Percentiles rank a stretch among this genome's conserved stretches.
Evolutionary conservation across 2,113 vertebrate species (phyloP).

Genomic region (Phoxinus phoxinus): DNA sequence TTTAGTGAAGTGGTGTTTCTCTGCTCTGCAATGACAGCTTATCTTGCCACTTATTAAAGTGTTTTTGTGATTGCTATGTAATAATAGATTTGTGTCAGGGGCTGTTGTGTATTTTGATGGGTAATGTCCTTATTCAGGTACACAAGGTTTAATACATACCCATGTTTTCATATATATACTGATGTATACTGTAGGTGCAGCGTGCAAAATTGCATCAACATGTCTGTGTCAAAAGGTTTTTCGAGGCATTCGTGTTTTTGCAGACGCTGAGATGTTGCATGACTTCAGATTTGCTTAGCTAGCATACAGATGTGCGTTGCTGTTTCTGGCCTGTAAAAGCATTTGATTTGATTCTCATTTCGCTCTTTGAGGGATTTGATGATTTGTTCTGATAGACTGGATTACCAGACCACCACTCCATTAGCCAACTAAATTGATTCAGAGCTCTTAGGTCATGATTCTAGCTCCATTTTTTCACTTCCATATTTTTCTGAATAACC

Average conservation of each 20-base stretch:
- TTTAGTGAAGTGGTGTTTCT: background rate
- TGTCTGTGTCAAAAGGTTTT: slow-evolving; percentile 34
- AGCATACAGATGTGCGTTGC: background rate
- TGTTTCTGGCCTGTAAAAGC: background rate
- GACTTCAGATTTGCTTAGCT: background rate
- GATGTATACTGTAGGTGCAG: slow-evolving; percentile 10
- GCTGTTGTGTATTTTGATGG: slow-evolving; percentile 25
- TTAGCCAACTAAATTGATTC: slow-evolving; percentile 40
- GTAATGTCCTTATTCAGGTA: slow-evolving; percentile 26
- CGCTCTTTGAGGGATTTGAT: background rate
- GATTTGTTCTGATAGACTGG: slow-evolving; percentile 27
- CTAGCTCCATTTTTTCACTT: slow-evolving; percentile 72
- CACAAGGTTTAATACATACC: slow-evolving; percentile 14
- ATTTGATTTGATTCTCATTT: background rate
- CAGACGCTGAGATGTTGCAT: slow-evolving; percentile 4
- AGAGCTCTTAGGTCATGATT: slow-evolving; percentile 57
- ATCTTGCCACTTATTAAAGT: slow-evolving; percentile 28
- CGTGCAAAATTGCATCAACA: background rate
- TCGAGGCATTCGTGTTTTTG: slow-evolving; percentile 5
- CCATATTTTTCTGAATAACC: slow-evolving; percentile 1
- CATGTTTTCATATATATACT: slow-evolving; percentile 26
- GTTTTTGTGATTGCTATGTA: slow-evolving; percentile 30
- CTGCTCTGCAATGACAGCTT: background rate
- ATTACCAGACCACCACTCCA: background rate
- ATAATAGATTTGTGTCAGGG: slow-evolving; percentile 20